Conservation (phyloP, 1,140 invertebrate species). For the Drosophila lini region DNA sequence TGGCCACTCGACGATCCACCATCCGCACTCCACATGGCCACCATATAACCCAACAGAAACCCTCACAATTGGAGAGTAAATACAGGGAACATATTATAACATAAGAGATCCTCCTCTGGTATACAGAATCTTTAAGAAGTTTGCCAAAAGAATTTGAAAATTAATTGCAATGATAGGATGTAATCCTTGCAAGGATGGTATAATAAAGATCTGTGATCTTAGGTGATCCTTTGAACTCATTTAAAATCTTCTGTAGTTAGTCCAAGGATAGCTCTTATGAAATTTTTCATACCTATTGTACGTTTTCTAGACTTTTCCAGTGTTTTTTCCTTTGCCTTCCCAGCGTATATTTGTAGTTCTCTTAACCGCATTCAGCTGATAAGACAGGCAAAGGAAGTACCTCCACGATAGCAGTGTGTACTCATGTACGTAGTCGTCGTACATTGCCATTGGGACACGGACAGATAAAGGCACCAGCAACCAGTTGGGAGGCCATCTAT, state of each 20-base stretch:
- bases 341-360: constrained; percentile 35
- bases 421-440: constrained; percentile 8
- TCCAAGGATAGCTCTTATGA: neutral
- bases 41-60: constrained; percentile 3
- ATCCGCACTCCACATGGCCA: constrained; percentile 27
- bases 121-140: neutral
- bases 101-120: neutral
- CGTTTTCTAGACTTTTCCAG: neutral
- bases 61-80: constrained; percentile 1
- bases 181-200: neutral
- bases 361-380: constrained; percentile 51
- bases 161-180: neutral
- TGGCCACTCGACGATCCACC: constrained; percentile 35
- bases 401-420: constrained; percentile 24
- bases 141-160: neutral
- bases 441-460: constrained; percentile 46
- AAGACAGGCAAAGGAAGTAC: constrained; percentile 66
- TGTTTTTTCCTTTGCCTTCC: constrained; percentile 10
- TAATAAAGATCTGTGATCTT: too few species aligned
- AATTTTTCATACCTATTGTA: neutral
- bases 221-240: too few species aligned
- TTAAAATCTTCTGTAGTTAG: too few species aligned
- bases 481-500: constrained; percentile 32
- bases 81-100: neutral
- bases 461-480: constrained; percentile 64